Evolutionary conservation across 2,113 vertebrate species (phyloP), one percentile per base, ranked within the genome.

Genomic region (Neomonachus schauinslandi): DNA sequence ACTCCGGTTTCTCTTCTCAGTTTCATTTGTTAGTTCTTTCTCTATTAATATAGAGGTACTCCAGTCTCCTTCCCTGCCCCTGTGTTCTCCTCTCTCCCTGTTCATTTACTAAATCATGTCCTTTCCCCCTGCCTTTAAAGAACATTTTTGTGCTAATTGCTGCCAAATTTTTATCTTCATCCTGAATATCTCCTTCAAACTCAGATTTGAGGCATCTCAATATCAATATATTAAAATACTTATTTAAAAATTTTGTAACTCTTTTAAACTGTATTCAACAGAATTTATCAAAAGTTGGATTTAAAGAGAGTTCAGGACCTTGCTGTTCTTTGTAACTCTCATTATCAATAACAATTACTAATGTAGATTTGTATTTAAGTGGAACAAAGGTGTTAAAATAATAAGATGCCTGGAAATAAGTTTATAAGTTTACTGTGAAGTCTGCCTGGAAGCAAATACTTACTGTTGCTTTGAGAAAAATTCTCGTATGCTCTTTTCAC

Each of bases 251-350:
- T 63, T 92, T 61, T 22, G 46, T 79, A 83, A 72, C 18, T 69
- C 22, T 90, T 96, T 71, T 39, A 51, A 71, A 86, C 5, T 71
- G 1, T 76, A 53, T 9, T 94, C 19, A 80, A 72, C 26, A 94
- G 51, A 92, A 92, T 96, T 79, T 96, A n/a, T 61, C 91, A 80
- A 89, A 22, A 80, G 42, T 97, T 97, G 24, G 5, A 72, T 79
- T 95, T 67, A 80, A 93, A 85, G n/a, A 95, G 28, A 86, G 16
- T 81, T 96, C 7, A 92, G 24, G 31, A 82, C 24, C 7, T 83
- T 93, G 19, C 72, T 22, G 0, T 81, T 97, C 33, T 69, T 91
- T 84, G 42, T 2, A 84, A 4, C 7, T 28, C 33, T 97, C 9
- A n/a, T 84, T 53, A 77, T 91, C n/a, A 91, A 13, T 94, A 89